Conservation (phyloP, 2,888 invertebrate genomes). For the Isotomurus palustris region DNA sequence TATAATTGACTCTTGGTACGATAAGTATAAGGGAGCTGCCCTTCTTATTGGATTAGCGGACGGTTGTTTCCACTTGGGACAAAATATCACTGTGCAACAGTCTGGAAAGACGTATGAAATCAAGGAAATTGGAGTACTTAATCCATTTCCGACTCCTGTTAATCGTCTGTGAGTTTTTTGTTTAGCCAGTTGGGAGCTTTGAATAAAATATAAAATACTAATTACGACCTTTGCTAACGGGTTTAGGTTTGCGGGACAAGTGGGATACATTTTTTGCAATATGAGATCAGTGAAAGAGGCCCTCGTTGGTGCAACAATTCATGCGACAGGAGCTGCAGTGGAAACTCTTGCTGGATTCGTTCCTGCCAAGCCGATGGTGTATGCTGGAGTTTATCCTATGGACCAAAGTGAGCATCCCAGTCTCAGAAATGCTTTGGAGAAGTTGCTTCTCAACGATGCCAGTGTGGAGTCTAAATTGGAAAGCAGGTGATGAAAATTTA, state of each 20-base stretch:
- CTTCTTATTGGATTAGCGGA: constrained; percentile 72
- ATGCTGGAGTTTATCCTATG: constrained; percentile 83
- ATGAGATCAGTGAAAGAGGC: constrained; percentile 71
- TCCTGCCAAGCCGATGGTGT: constrained; percentile 73
- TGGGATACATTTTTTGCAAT: constrained; percentile 79
- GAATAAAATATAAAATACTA: too few relatives aligned
- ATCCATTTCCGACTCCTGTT: constrained; percentile 68
- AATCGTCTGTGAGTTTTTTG: constrained; percentile 58
- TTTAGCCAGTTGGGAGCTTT: too few relatives aligned
- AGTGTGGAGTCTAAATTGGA: constrained; percentile 78
- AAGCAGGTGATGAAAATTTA: constrained; percentile 61
- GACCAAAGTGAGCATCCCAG: constrained; percentile 78
- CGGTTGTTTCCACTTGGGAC: constrained; percentile 67
- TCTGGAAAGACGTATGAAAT: constrained; percentile 73
- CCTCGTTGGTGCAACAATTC: constrained; percentile 70
- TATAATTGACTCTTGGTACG: constrained; percentile 91
- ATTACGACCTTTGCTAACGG: neutral
- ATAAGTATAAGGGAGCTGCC: constrained; percentile 73
- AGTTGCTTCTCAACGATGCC: constrained; percentile 88
- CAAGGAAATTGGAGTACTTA: constrained; percentile 70
- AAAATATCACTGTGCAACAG: constrained; percentile 66
- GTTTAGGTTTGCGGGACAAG: constrained; percentile 74
- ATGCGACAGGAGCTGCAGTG: constrained; percentile 56
- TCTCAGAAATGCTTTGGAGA: constrained; percentile 77
- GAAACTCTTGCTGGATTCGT: constrained; percentile 63